Conservation (phyloP, 2,797 vertebrate genomes). For the Ctenopoma multispine region DNA sequence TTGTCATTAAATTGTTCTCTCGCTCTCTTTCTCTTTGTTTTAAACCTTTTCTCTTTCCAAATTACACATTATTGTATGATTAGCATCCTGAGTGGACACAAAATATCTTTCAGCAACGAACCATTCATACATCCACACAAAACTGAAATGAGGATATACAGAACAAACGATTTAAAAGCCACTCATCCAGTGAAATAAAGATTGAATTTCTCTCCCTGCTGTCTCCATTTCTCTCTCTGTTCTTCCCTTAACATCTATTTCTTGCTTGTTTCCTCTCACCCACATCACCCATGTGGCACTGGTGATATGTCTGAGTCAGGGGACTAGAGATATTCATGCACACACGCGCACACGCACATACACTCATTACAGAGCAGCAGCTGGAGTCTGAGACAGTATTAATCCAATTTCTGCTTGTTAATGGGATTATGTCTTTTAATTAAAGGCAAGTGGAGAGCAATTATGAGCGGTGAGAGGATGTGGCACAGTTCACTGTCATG, state of each 20-base stretch:
- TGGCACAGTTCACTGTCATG: constrained; percentile 72
- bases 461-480: constrained; percentile 80
- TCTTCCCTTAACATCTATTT: constrained; percentile 38
- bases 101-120: constrained; percentile 5
- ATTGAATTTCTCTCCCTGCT: constrained; percentile 4
- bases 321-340: constrained; percentile 54
- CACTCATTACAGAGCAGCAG: constrained; percentile 73
- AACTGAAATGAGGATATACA: not conserved
- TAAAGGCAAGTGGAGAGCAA: constrained; percentile 83
- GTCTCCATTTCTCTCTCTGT: constrained; percentile 21
- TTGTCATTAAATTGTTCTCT: constrained; percentile 46
- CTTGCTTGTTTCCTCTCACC: constrained; percentile 45
- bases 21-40: constrained; percentile 16
- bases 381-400: constrained; percentile 81
- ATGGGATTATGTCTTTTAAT: constrained; percentile 87
- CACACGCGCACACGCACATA: constrained; percentile 20
- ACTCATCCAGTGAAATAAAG: not conserved
- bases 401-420: constrained; percentile 86
- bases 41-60: not conserved
- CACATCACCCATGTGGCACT: constrained; percentile 61
- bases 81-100: not conserved
- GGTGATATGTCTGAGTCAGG: constrained; percentile 72
- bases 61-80: not conserved
- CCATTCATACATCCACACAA: constrained; percentile 2
- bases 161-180: not conserved